A percentile compares a stretch with the other conserved stretches of the same genome.
These are phyloP conservation scores for Rostratula benghalensis DNA, from an alignment of 2,113 vertebrate genomes.

Conservation along the genomic window DNA sequence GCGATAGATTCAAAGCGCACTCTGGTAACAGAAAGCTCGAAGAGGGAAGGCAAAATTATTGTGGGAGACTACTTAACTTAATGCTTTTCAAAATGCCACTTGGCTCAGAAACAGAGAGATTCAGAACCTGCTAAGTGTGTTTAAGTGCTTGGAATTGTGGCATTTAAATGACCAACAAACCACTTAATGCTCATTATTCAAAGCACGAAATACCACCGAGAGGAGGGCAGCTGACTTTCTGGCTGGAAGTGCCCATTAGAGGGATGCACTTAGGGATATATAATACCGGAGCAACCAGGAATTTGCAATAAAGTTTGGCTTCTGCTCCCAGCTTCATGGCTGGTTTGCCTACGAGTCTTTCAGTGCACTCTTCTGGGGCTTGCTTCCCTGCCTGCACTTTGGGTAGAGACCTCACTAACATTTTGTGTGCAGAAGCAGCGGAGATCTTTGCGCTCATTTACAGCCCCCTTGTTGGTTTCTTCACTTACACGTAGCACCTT, in stretches of 20 bases:
- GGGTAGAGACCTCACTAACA: background rate
- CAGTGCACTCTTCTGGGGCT: background rate
- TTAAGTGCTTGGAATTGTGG: constrained; percentile 21
- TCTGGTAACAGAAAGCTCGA: background rate
- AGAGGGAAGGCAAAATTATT: background rate
- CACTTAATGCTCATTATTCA: constrained; percentile 25
- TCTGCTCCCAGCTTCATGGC: background rate
- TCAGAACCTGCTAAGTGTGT: constrained; percentile 26
- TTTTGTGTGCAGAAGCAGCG: background rate
- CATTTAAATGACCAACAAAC: constrained; percentile 40
- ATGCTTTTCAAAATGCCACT: constrained; percentile 45
- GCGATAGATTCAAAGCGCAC: background rate
- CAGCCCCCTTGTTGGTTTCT: background rate
- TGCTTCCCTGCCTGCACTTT: background rate
- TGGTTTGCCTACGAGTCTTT: background rate
- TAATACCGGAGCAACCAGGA: background rate
- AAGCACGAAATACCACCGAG: background rate
- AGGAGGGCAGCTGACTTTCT: constrained; percentile 26
- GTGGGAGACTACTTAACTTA: constrained; percentile 31
- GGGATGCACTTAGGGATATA: background rate
- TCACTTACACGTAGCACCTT: background rate
- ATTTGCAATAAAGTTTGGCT: background rate
- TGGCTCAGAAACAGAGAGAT: constrained; percentile 28
- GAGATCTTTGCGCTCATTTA: background rate
- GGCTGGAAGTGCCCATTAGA: constrained; percentile 22